These are phyloP conservation scores for Matsumurasca onukii DNA, from an alignment of 1,140 invertebrate species.

Conservation along the genomic window DNA sequence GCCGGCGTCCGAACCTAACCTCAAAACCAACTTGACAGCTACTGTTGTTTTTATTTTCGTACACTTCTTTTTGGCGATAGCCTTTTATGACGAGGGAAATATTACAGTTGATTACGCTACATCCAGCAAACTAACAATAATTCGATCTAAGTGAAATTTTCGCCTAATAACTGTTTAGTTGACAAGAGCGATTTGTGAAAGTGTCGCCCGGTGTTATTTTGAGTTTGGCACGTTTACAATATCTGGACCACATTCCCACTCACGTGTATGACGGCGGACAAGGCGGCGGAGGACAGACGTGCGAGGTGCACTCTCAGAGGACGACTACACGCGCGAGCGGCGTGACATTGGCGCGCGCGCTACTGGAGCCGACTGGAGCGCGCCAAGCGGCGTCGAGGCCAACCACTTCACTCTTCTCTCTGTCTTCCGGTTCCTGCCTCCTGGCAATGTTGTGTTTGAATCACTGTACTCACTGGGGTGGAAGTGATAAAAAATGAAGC, in stretches of 20 bases:
- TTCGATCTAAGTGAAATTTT: background rate
- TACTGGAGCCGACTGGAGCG: background rate
- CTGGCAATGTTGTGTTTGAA: too few species aligned
- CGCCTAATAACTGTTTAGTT: background rate
- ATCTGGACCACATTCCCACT: conserved; percentile 17
- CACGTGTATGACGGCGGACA: background rate
- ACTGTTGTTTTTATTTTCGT: background rate
- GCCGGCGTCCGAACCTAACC: conserved; percentile 2
- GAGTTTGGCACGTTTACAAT: conserved; percentile 6
- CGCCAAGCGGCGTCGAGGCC: background rate
- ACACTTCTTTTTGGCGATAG: background rate
- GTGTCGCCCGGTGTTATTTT: background rate
- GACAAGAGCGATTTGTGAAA: background rate
- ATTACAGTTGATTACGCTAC: background rate
- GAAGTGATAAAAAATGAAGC: too few species aligned
- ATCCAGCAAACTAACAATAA: background rate
- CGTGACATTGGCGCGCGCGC: background rate
- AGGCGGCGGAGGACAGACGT: background rate
- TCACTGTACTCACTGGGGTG: too few species aligned
- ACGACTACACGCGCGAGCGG: background rate
- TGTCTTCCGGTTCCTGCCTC: too few species aligned
- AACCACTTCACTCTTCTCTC: background rate
- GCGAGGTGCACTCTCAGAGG: background rate
- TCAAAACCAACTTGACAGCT: background rate
- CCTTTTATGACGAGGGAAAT: too few species aligned